phyloP scores from a whole-genome alignment of 2,113 vertebrate genomes.

The Planiliza haematocheilus region DNA sequence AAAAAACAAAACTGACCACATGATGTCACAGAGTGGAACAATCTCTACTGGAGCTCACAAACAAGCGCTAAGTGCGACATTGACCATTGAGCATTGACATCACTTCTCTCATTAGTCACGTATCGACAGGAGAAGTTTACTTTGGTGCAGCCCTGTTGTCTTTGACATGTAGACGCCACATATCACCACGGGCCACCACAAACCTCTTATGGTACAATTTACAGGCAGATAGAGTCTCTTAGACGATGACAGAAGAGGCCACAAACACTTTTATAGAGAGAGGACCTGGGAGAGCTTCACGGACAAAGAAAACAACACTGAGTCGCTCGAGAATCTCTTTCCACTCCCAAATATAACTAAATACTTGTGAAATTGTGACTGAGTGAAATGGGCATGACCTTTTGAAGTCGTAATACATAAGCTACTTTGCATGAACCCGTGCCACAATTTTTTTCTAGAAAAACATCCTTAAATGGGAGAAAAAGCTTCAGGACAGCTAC shows the following conservation, averaged over 20 bases:
- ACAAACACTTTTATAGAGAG: constrained; percentile 25
- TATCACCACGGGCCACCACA: constrained; percentile 61
- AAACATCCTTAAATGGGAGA: background rate
- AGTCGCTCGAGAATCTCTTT: background rate
- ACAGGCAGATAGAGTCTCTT: constrained; percentile 41
- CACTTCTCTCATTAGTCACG: constrained; percentile 59
- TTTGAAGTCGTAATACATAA: background rate
- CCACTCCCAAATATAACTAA: background rate
- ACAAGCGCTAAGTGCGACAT: constrained; percentile 57
- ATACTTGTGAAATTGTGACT: background rate
- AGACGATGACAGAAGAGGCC: constrained; percentile 31
- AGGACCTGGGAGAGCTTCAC: background rate
- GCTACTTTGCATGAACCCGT: background rate
- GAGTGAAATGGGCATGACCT: background rate
- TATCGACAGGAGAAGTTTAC: constrained; percentile 49
- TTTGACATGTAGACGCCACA: constrained; percentile 65
- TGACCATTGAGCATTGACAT: constrained; percentile 52
- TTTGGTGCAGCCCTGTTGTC: constrained; percentile 65
- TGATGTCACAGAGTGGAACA: constrained; percentile 58
- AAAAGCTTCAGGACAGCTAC: background rate
- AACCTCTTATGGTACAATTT: constrained; percentile 49
- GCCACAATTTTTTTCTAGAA: background rate
- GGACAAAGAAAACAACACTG: background rate
- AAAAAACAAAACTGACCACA: constrained; percentile 29
- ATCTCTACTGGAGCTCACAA: constrained; percentile 39